Evolutionary conservation across 2,888 invertebrate species (phyloP).

Genomic region (Brenthis daphne): DNA sequence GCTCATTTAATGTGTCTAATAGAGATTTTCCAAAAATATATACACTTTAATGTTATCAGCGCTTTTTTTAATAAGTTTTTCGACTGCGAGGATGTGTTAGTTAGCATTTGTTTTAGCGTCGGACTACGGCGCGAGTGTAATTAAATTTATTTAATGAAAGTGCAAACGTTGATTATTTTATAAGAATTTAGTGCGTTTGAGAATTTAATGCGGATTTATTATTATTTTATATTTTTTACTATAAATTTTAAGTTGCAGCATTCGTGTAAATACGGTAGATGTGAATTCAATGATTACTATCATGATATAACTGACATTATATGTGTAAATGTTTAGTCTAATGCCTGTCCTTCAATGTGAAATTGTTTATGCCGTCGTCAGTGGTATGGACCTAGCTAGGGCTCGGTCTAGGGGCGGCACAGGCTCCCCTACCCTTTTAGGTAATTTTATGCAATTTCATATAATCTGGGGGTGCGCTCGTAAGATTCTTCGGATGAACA

Average conservation of each 20-base stretch:
- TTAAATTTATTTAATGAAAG: conserved; percentile 29
- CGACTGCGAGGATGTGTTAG: background rate
- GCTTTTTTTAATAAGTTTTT: conserved; percentile 29
- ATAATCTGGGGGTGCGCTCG: background rate
- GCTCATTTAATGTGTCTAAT: conserved; percentile 35
- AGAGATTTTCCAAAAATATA: conserved; percentile 29
- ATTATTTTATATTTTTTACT: conserved; percentile 27
- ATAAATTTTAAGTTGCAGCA: conserved; percentile 26
- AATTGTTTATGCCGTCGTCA: background rate
- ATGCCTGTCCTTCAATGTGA: conserved; percentile 5
- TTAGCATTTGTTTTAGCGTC: background rate
- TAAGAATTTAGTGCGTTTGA: conserved; percentile 19
- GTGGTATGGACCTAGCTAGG: background rate
- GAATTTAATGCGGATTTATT: conserved; percentile 22
- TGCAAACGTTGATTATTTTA: conserved; percentile 24
- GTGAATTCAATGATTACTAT: conserved; percentile 31
- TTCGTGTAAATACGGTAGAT: conserved; percentile 34
- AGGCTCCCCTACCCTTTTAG: background rate
- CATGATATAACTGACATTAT: conserved; percentile 26
- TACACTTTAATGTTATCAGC: conserved; percentile 28
- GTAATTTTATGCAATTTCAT: background rate
- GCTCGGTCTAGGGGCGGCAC: background rate
- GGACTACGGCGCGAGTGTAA: conserved; percentile 11
- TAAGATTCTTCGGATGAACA: background rate
- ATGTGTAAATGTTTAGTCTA: conserved; percentile 29